Base-by-base conservation (phyloP, 2,888 invertebrate species). In the Monoplex corrugatus region DNA sequence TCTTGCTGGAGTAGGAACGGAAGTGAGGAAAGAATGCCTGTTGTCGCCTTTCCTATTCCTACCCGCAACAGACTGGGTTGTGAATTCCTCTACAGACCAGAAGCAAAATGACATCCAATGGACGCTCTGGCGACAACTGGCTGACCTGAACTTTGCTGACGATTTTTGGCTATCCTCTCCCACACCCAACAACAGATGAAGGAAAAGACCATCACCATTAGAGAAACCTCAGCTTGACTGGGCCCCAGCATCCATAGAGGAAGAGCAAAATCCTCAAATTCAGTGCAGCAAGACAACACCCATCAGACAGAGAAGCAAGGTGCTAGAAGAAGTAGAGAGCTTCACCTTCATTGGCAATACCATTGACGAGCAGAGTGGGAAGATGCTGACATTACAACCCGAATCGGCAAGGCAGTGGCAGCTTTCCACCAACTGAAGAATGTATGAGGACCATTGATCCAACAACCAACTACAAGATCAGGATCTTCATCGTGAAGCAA, bases 121-220 rank as follows among this genome's bases (percentile, higher is more conserved):
- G 72, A 72, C 72, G 19, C 86, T 43, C 10, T 86, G 86, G 86
- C 68, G 2, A n/a, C 86, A 86, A 38, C 86, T 86, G 32, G 86
- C 68, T 32, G 72, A 72, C 38, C 43, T 86, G 6, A 72, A 72
- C 68, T 72, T 86, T 28, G 86, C 40, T 19, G 72, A 86, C 28
- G 43, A 86, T n/a, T n/a, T 19, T n/a, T 72, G 38, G 86, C 72
- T 3, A 40, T 68, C 1, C 86, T 86, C 72, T 68, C 72, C 2
- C 86, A 72, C 72, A 86, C 57, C 43, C 72, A 72, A 13, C 68
- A 86, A 28, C 72, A 86, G 72, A 86, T 68, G 86, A 28, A 86
- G n/a, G 86, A 68, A 19, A 86, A 86, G 86, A 86, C 68, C 38
- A 86, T 19, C 40, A 8, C 1, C 38, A 5, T 63, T 13, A 63